Conservation (phyloP, 1,140 invertebrate species). For the Drosophila sucinea region DNA sequence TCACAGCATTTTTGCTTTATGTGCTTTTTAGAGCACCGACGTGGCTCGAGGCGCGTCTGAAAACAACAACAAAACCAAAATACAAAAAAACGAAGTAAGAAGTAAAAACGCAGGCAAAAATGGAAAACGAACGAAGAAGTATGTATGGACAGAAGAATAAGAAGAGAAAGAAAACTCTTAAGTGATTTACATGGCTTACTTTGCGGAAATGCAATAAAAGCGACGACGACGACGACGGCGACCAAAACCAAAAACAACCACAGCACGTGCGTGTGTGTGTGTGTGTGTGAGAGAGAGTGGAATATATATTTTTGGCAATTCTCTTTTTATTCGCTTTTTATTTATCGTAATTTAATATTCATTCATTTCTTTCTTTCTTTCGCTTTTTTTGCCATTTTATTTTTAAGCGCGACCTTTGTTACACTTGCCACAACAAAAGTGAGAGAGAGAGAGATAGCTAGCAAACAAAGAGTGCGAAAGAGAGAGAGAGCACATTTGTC, state of each 20-base stretch:
- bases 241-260: slow-evolving; percentile 7
- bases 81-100: background rate
- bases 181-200: slow-evolving; percentile 77
- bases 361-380: slow-evolving; percentile 47
- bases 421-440: slow-evolving; percentile 9
- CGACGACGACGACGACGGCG: slow-evolving; percentile 18
- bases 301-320: slow-evolving; percentile 18
- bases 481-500: slow-evolving; percentile 36
- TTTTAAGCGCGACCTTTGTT: slow-evolving; percentile 51
- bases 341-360: slow-evolving; percentile 75
- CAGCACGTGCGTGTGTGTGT: slow-evolving; percentile 1
- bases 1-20: slow-evolving; percentile 77
- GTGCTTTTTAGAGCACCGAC: slow-evolving; percentile 63
- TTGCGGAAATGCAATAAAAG: slow-evolving; percentile 71
- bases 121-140: background rate
- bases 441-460: background rate
- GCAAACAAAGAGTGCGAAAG: too few relatives aligned
- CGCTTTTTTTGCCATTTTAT: slow-evolving; percentile 48
- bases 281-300: background rate
- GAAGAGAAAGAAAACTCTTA: slow-evolving; percentile 52
- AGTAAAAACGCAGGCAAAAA: slow-evolving; percentile 1
- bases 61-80: background rate
- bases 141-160: background rate
- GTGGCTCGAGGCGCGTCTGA: slow-evolving; percentile 19
- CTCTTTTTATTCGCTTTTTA: slow-evolving; percentile 27